Evolutionary conservation across 2,888 invertebrate genomes (phyloP), one percentile per base, ranked within the genome.

Genomic region (Malachius bipustulatus): DNA sequence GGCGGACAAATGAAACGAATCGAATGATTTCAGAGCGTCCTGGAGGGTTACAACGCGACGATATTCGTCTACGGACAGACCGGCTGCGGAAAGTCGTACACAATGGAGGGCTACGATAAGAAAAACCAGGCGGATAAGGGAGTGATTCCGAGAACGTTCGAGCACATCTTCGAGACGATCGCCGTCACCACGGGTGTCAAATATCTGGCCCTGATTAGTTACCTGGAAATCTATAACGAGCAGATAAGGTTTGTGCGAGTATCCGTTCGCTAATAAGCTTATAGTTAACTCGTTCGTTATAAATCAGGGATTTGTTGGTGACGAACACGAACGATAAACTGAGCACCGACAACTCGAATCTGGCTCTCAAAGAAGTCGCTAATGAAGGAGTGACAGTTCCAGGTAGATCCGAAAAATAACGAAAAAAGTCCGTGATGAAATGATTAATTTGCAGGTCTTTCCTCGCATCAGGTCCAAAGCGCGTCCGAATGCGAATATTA

Each of bases 51-150:
- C 66, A 91, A 90, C 65, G 84, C 85, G 11, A 90, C 90, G 0
- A 85, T 91, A 34, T 90, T 91, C 60, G 90, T 90, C 0, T 91
- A 91, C 56, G 90, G 90, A 1, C 90, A 90, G 64, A 90, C 89
- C 1, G 89, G 90, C 0, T 87, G 88, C 56, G 90, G 90, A 0
- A 91, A 90, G 59, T 85, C 87, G 1, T 85, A 81, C 56, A 83
- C 87, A 8, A 91, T 91, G 89, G 85, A 87, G 56, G 89, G 84
- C 11, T 47, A 54, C 16, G 60, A 57, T 43, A 35, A 47, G 1
- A 46, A 49, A 6, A 44, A 45, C n/a, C 44, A 44, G 14, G 67
- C 57, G 52, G 64, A 67, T 39, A 63, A 67, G 34, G 75, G 80
- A 0, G 77, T 84, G 44, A 80, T 85, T 47, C 81, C 82, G 4